phyloP scores from a whole-genome alignment of 2,888 invertebrate genomes.

The Antitype chi region DNA sequence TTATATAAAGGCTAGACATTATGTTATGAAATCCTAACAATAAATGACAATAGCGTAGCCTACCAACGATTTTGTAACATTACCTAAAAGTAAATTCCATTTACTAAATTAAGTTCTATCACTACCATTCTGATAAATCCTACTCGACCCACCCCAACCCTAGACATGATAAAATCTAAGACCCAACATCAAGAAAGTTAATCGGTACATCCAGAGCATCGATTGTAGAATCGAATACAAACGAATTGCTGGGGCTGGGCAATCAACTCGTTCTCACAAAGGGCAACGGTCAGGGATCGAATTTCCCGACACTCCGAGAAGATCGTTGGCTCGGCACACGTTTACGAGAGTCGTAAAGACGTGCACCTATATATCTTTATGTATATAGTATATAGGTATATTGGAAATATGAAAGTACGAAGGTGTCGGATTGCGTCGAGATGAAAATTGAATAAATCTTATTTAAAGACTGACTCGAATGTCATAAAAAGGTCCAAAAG shows the following conservation, averaged over 20 bases:
- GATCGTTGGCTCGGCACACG: conserved; percentile 73
- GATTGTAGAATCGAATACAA: conserved; percentile 62
- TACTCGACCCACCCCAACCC: conserved; percentile 14
- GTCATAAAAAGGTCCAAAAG: background rate
- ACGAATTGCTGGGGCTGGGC: conserved; percentile 60
- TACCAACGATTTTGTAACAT: background rate
- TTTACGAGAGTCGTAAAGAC: conserved; percentile 83
- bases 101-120: background rate
- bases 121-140: background rate
- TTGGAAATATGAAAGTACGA: conserved; percentile 51
- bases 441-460: conserved; percentile 33
- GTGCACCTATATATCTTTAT: conserved; percentile 67
- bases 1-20: conserved; percentile 28
- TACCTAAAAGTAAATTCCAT: background rate
- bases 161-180: conserved; percentile 62
- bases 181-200: conserved; percentile 57
- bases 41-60: conserved; percentile 20
- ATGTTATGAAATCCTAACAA: conserved; percentile 37
- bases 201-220: conserved; percentile 63
- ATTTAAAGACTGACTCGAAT: conserved; percentile 16
- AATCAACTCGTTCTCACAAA: conserved; percentile 70
- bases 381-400: conserved; percentile 50
- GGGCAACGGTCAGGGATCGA: conserved; percentile 78
- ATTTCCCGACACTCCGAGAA: conserved; percentile 80
- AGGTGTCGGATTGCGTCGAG: conserved; percentile 40